Evolutionary conservation across 1,140 invertebrate genomes (phyloP), one percentile per base, ranked within the genome.

Genomic region (Heliothis virescens): DNA sequence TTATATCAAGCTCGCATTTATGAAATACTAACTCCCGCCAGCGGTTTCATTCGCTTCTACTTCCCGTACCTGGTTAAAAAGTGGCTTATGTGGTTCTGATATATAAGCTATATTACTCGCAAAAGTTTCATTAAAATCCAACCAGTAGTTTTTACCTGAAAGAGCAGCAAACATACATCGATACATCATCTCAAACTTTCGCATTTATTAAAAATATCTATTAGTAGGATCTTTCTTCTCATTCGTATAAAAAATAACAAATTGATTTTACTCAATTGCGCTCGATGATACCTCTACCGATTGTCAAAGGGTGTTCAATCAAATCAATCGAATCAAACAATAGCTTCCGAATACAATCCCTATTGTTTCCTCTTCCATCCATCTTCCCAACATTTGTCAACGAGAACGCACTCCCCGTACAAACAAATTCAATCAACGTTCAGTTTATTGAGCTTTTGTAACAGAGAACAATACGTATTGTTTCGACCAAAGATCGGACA

Each of bases 391-490:
- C 83, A 84, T 85, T 85, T 88, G 84, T 86, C 86, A 87, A 83
- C 85, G 84, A 74, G 72, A 84, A 83, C 79, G 62, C 69, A 83
- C 67, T 82, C 69, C 79, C 59, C 69, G 59, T 48, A 63, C 55
- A 79, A 85, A 81, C 74, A 75, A 78, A 82, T 84, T 80, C 82
- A 83, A 80, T 76, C 75, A 73, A 63, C 81, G 62, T 67, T 76
- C 63, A 26, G 21, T 59, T 83, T 88, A 90, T 89, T 89, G 82
- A 83, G 86, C 80, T 85, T 85, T 86, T 86, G 84, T 87, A 90
- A 85, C 73, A 74, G 74, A 91, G 90, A 92, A 92, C 91, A 92
- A 92, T 92, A 84, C 83, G 84, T 82, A 92, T 92, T 91, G 91
- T 92, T 91, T 86, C 75, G 79, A 79, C 79, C 80, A 82, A 87